A percentile compares a stretch with the other conserved stretches of the same genome.
phyloP scores from a whole-genome alignment of 2,113 vertebrate genomes.

The Anas platyrhynchos region DNA sequence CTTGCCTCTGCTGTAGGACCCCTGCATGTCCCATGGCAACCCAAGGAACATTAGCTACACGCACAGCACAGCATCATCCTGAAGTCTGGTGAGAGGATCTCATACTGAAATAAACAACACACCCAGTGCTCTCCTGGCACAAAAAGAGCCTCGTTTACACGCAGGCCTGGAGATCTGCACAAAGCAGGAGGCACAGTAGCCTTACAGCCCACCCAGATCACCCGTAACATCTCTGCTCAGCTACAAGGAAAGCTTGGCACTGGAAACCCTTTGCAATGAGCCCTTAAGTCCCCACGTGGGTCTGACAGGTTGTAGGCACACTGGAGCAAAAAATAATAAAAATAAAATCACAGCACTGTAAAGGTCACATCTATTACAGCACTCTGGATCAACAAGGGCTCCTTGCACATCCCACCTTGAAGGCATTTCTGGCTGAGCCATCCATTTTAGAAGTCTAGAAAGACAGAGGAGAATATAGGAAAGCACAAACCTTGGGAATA shows the following conservation, averaged over 20 bases:
- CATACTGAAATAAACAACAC: background rate
- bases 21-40: rapidly evolving
- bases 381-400: background rate
- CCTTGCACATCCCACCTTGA: background rate
- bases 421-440: background rate
- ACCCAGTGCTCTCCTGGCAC: background rate
- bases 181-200: background rate
- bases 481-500: background rate
- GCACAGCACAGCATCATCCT: rapidly evolving
- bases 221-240: background rate
- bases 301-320: background rate
- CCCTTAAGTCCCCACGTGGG: background rate
- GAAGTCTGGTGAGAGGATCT: background rate
- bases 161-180: background rate
- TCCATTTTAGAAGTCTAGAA: background rate
- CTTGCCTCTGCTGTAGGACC: background rate
- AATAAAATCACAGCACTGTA: background rate
- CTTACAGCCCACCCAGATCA: background rate
- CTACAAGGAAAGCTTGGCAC: background rate
- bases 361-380: background rate
- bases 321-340: background rate
- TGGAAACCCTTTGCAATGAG: background rate
- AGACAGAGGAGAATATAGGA: background rate
- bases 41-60: background rate
- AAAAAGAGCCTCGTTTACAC: background rate